These are phyloP conservation scores for Quadroppia sp. DNA, from an alignment of 2,888 invertebrate genomes.

Conservation along the genomic window DNA sequence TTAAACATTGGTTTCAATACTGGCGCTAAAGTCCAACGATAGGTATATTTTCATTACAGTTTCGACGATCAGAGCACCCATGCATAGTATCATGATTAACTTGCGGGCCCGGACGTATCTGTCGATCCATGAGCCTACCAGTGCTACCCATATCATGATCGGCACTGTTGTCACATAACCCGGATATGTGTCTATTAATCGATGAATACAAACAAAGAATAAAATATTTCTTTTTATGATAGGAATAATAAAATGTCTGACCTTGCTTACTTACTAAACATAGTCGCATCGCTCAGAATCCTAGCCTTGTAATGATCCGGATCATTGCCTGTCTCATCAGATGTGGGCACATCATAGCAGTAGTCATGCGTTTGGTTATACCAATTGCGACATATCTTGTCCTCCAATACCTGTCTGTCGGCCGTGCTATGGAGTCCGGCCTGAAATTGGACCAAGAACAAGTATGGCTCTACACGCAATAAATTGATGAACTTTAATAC, in stretches of 20 bases:
- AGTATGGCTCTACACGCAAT: slow-evolving; percentile 22
- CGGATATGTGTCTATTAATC: neutral
- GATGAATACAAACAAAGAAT: neutral
- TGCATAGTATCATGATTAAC: neutral
- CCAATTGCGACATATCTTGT: slow-evolving; percentile 32
- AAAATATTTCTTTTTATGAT: no score
- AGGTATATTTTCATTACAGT: neutral
- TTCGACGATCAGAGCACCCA: neutral
- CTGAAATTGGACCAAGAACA: slow-evolving; percentile 13
- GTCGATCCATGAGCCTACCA: slow-evolving; percentile 11
- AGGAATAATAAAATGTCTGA: no score
- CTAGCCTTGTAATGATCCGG: neutral
- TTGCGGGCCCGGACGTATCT: neutral
- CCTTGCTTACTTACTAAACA: no score
- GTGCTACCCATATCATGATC: neutral
- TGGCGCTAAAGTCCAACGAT: neutral
- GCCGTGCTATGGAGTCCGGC: neutral
- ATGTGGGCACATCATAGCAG: slow-evolving; percentile 8
- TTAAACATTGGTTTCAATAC: neutral
- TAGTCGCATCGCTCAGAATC: neutral
- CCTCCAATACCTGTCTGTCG: slow-evolving; percentile 8
- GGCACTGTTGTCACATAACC: neutral
- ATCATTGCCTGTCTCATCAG: slow-evolving; percentile 46
- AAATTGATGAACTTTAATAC: slow-evolving; percentile 9
- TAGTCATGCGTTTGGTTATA: neutral